Percentiles rank a stretch among this genome's conserved stretches.
Conservation (phyloP, 2,888 invertebrate genomes). For the Dimorphilus gyrociliatus region DNA sequence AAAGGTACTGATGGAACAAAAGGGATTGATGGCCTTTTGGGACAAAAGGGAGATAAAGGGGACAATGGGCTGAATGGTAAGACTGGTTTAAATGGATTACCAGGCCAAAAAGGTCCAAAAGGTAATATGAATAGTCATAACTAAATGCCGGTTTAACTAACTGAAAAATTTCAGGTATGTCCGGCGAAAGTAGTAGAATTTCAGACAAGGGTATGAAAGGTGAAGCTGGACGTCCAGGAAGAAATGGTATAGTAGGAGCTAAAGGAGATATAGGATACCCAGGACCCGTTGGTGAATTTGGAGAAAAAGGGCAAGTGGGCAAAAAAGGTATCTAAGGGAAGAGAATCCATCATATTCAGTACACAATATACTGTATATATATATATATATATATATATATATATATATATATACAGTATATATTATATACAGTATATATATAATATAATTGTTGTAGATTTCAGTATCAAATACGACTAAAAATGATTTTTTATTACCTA, state of each 20-base stretch:
- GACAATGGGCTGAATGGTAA: constrained; percentile 6
- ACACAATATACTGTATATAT: too few species aligned
- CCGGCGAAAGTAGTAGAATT: too few species aligned
- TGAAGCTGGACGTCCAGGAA: constrained; percentile 30
- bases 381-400: too few species aligned
- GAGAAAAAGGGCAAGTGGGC: neutral
- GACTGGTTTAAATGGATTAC: constrained; percentile 9
- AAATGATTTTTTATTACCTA: too few species aligned
- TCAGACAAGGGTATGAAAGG: constrained; percentile 17
- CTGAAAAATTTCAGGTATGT: too few species aligned
- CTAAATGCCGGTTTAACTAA: too few species aligned
- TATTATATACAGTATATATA: too few species aligned
- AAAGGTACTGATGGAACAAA: constrained; percentile 11
- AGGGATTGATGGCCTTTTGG: constrained; percentile 5
- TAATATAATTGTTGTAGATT: too few species aligned
- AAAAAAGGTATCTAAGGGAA: constrained; percentile 5
- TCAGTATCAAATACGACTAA: too few species aligned
- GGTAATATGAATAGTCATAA: too few species aligned
- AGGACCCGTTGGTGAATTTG: constrained; percentile 12
- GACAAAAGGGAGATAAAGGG: constrained; percentile 23
- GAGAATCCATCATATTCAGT: too few species aligned
- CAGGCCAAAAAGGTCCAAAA: constrained; percentile 11
- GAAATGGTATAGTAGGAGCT: constrained; percentile 8
- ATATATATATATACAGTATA: too few species aligned
- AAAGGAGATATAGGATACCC: constrained; percentile 21